Percentiles rank a stretch among this genome's conserved stretches.
phyloP scores from a whole-genome alignment of 2,888 invertebrate species.

The Tinea pellionella region DNA sequence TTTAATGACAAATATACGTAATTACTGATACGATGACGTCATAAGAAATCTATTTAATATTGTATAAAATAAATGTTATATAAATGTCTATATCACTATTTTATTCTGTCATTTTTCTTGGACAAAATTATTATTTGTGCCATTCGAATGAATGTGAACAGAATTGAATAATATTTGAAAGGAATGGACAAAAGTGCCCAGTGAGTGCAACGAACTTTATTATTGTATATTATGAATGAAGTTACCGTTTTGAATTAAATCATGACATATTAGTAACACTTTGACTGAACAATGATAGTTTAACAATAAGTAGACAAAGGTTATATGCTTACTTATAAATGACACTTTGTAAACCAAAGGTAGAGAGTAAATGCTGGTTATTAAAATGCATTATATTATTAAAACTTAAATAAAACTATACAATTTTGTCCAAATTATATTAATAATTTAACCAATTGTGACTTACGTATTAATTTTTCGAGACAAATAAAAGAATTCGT shows the following conservation, averaged over 20 bases:
- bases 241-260: conserved; percentile 11
- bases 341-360: conserved; percentile 66
- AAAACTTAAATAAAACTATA: conserved; percentile 3
- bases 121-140: conserved; percentile 6
- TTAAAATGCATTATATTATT: neutral
- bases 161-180: neutral
- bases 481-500: conserved; percentile 22
- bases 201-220: conserved; percentile 1
- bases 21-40: conserved; percentile 58
- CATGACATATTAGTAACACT: neutral
- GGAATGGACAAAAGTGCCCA: neutral
- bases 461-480: conserved; percentile 11
- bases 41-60: conserved; percentile 43
- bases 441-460: conserved; percentile 8
- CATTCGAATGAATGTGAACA: conserved; percentile 2
- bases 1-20: conserved; percentile 68
- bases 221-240: conserved; percentile 8
- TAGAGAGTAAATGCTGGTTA: conserved; percentile 55
- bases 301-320: neutral
- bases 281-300: neutral
- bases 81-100: conserved; percentile 3
- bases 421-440: conserved; percentile 2
- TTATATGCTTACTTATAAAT: neutral
- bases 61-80: conserved; percentile 21
- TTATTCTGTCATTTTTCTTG: conserved; percentile 10